phyloP scores from a whole-genome alignment of 2,113 vertebrate genomes.

The Rattus rattus region DNA sequence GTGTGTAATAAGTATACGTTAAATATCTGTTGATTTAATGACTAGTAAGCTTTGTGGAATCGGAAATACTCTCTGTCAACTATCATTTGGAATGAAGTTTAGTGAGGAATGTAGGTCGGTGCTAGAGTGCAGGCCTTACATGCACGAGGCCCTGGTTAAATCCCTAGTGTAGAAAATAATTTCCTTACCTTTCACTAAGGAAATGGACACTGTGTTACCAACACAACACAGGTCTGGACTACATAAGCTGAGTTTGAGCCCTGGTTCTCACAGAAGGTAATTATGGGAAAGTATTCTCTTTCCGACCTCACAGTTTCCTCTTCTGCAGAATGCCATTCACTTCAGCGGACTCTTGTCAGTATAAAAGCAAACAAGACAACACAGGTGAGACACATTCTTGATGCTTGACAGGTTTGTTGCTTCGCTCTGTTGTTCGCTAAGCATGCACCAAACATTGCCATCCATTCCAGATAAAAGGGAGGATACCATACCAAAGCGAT shows the following conservation, averaged over 20 bases:
- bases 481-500: not conserved
- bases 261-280: not conserved
- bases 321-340: not conserved
- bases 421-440: not conserved
- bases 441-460: not conserved
- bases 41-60: conserved; percentile 22
- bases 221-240: not conserved
- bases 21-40: conserved; percentile 32
- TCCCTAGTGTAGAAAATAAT: not conserved
- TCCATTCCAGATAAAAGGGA: not conserved
- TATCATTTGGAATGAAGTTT: conserved; percentile 7
- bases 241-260: not conserved
- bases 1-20: conserved; percentile 23
- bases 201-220: not conserved
- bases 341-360: not conserved
- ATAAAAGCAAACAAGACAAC: not conserved
- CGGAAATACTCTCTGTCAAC: conserved; percentile 12
- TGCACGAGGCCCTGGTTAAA: not conserved
- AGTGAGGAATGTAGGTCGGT: not conserved
- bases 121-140: no score
- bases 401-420: not conserved
- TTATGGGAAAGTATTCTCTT: not conserved
- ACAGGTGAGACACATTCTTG: not conserved
- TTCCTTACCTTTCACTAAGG: not conserved
- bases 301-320: conserved; percentile 1